Base-by-base conservation (phyloP, 2,888 invertebrate species). In the Acronicta alni region DNA sequence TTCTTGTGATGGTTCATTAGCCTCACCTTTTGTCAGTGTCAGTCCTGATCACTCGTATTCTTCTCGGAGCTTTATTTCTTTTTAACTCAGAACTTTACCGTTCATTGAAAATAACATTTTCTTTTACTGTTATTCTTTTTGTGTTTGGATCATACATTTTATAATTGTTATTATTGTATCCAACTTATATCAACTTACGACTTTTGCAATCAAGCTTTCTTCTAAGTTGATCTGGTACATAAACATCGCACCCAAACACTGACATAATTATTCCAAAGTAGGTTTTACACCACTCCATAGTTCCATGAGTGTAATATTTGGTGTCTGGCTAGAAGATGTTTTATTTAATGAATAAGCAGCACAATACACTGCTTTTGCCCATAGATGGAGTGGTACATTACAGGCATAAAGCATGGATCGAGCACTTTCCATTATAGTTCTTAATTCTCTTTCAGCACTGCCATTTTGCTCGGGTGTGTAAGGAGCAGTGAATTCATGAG, bases 81-180 rank as follows among this genome's bases (percentile, higher is more conserved):
- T 75, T 37, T 62, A 15, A 38, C 51, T 37, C 16, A 15, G 65
- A 10, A 76, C 16, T 17, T 42, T 56, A 57, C 56, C 61, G 3
- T 51, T 68, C 54, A 78, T 20, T 5, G 57, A 81, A 81, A 0
- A 59, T 63, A 0, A 82, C 75, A 75, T 83, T 66, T 57, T 79
- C 66, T 20, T 70, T 67, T 1, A 79, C 55, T n/a, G 5, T 67
- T 10, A 76, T 63, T 47, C 43, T 55, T n/a, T 44, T 75, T 9
- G 52, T 75, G 0, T 57, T 44, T 3, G 8, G 0, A 59, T 75
- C 41, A 49, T 53, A 82, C 67, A 82, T 76, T 49, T 75, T 77
- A 17, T 82, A 81, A 15, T 81, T 82, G n/a, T 51, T 71, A 5
- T 77, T 60, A 2, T 74, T 68, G 75, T 84, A 83, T 83, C n/a